phyloP scores from a whole-genome alignment of 2,797 vertebrate genomes.

The Sebastes flavidus region DNA sequence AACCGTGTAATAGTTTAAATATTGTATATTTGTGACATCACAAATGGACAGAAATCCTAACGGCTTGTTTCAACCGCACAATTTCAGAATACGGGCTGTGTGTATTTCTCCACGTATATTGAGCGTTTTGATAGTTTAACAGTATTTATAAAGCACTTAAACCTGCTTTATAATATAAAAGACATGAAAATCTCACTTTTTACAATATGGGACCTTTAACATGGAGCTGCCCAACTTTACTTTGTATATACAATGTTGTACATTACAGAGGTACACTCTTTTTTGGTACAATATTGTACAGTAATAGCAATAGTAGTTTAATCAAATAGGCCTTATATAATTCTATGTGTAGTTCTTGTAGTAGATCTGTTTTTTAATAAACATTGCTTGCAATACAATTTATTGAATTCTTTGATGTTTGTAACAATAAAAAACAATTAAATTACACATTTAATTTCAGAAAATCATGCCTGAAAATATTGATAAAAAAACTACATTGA shows the following conservation, averaged over 20 bases:
- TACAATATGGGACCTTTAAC: no score
- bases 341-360: conserved; percentile 87
- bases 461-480: not conserved
- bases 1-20: no score
- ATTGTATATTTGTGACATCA: no score
- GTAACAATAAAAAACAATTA: not conserved
- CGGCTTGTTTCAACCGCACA: no score
- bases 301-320: conserved; percentile 88
- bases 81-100: no score
- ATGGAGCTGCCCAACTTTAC: conserved; percentile 56
- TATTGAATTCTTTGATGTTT: conserved; percentile 21
- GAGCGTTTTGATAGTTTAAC: no score
- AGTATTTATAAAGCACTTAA: no score
- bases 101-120: no score
- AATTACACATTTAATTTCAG: not conserved
- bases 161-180: no score
- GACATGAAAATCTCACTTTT: no score
- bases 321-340: conserved; percentile 88
- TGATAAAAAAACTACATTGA: no score
- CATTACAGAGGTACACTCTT: conserved; percentile 93
- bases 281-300: conserved; percentile 89
- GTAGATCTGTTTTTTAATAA: conserved; percentile 85
- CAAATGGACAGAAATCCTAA: no score
- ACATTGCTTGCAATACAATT: conserved; percentile 86
- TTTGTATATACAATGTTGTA: conserved; percentile 96